Conservation (phyloP, 1,140 invertebrate genomes). For the Leptopilina clavipes region DNA sequence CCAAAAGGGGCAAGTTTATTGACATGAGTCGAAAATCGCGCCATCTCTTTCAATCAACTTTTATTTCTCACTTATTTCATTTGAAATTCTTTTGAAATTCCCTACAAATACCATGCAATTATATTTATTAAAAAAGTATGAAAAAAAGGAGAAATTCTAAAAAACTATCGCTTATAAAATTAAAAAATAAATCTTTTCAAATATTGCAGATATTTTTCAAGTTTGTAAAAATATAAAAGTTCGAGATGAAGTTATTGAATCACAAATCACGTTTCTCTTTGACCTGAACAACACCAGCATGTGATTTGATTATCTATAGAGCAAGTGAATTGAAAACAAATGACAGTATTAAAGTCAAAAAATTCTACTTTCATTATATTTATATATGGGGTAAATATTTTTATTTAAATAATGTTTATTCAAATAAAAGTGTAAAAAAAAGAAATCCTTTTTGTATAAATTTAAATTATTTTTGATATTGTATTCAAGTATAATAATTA, state of each 20-base stretch:
- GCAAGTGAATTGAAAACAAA: background rate
- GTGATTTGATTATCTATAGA: background rate
- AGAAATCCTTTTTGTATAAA: no score
- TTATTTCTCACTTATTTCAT: background rate
- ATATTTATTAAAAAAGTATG: background rate
- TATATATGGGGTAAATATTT: background rate
- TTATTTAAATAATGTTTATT: no score
- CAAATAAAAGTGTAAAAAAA: no score
- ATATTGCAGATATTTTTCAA: background rate
- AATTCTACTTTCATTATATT: background rate
- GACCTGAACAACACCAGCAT: background rate
- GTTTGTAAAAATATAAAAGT: background rate
- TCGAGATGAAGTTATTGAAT: slow-evolving; percentile 3
- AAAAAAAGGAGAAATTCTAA: no score
- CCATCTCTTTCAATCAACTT: slow-evolving; percentile 14
- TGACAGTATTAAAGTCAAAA: background rate
- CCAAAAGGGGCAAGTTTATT: slow-evolving; percentile 2
- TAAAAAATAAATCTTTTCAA: slow-evolving; percentile 2
- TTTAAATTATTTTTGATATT: no score
- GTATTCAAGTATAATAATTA: no score
- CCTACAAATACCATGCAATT: no score
- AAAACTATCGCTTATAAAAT: background rate
- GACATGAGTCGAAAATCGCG: slow-evolving; percentile 14
- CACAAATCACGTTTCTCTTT: slow-evolving; percentile 7
- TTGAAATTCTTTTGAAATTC: background rate